Conservation (phyloP, 2,888 invertebrate species). For the Eledona agricola region DNA sequence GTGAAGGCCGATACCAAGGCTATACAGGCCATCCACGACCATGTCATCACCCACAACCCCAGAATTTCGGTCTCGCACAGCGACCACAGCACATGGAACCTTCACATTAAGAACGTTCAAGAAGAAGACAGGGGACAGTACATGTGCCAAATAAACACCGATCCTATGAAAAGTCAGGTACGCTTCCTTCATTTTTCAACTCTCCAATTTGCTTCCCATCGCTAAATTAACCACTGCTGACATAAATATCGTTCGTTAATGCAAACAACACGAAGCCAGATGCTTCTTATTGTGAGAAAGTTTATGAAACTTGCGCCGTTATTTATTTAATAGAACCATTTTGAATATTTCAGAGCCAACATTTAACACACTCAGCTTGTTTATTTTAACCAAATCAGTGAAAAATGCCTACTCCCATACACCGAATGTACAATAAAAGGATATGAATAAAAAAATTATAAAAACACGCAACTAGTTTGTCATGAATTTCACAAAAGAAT, state of each 20-base stretch:
- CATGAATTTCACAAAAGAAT: no score
- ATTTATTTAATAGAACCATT: constrained; percentile 33
- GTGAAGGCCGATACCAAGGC: constrained; percentile 93
- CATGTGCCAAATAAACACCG: constrained; percentile 95
- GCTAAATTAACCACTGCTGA: constrained; percentile 22
- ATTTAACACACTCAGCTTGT: constrained; percentile 17
- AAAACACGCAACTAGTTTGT: no score
- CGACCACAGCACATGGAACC: constrained; percentile 88
- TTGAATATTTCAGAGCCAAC: constrained; percentile 21
- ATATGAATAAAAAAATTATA: no score
- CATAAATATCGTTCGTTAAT: constrained; percentile 30
- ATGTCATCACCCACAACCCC: constrained; percentile 91
- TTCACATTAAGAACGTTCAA: constrained; percentile 86
- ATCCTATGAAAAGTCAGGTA: constrained; percentile 95
- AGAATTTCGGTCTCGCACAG: constrained; percentile 85
- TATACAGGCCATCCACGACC: constrained; percentile 91
- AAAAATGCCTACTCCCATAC: no score
- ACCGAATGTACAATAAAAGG: no score
- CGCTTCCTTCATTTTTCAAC: no score
- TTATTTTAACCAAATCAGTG: constrained; percentile 19
- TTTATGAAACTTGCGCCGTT: constrained; percentile 28
- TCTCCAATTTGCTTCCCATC: no score
- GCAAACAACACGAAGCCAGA: constrained; percentile 29
- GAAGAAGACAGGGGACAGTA: constrained; percentile 90
- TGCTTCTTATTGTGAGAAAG: constrained; percentile 33